A percentile compares a stretch with the other conserved stretches of the same genome.
phyloP scores from a whole-genome alignment of 2,113 vertebrate species.

The Crotalus viridis region DNA sequence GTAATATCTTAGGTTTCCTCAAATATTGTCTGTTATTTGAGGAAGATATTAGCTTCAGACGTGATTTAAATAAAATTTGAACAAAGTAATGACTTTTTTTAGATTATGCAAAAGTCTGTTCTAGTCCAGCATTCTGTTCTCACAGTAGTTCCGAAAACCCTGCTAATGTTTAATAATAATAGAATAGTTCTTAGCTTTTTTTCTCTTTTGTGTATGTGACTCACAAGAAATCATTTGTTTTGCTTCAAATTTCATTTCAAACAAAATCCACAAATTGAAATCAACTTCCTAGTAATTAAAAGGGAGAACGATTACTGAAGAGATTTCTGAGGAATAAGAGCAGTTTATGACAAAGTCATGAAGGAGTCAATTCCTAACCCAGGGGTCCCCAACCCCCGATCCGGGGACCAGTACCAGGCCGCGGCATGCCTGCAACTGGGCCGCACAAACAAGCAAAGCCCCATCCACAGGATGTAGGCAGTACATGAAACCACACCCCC shows the following conservation, averaged over 20 bases:
- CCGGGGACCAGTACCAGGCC: too few species aligned
- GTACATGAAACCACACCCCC: too few species aligned
- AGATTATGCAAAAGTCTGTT: neutral
- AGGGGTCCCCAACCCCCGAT: too few species aligned
- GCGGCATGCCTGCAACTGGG: too few species aligned
- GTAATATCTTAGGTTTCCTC: neutral
- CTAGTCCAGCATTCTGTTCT: neutral
- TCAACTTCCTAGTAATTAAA: neutral
- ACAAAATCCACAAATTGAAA: neutral
- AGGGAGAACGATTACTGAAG: neutral
- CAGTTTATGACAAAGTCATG: neutral
- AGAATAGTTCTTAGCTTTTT: neutral
- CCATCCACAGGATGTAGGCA: too few species aligned
- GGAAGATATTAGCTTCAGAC: neutral
- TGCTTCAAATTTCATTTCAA: neutral
- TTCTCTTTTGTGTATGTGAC: too few species aligned
- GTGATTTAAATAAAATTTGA: neutral
- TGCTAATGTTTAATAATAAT: neutral
- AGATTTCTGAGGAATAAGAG: neutral
- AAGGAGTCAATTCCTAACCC: neutral
- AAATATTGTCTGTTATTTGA: neutral
- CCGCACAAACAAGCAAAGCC: too few species aligned
- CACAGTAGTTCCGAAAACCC: neutral
- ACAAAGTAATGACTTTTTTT: neutral
- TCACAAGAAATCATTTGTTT: neutral